phyloP scores from a whole-genome alignment of 2,113 vertebrate species.

The Alexandromys fortis region DNA sequence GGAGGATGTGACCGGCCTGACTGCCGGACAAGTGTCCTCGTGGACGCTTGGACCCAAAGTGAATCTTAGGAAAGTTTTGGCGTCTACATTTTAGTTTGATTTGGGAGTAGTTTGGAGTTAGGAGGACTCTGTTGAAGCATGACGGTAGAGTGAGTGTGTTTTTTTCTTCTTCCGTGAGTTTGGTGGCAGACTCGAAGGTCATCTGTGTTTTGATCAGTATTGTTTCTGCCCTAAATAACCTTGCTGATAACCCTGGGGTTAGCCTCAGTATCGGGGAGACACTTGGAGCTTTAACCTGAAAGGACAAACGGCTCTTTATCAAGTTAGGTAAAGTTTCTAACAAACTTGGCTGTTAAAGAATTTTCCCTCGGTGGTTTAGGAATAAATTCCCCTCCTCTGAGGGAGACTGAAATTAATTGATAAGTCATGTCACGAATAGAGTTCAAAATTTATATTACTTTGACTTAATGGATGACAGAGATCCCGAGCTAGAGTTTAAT shows the following conservation, averaged over 20 bases:
- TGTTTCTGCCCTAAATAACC: constrained; percentile 10
- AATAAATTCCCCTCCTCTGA: not conserved
- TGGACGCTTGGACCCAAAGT: not conserved
- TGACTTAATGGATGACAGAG: not conserved
- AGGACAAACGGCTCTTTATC: not conserved
- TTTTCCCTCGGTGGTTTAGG: not conserved
- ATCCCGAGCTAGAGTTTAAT: constrained; percentile 45
- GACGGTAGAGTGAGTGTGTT: not conserved
- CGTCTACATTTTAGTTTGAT: constrained; percentile 56
- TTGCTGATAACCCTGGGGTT: not conserved
- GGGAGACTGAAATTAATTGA: not conserved
- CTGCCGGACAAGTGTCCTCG: not conserved
- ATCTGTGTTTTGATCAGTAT: constrained; percentile 19
- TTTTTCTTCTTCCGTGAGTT: not conserved
- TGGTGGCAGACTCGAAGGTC: constrained; percentile 1
- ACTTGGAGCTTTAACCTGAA: not conserved
- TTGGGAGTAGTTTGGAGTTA: constrained; percentile 20
- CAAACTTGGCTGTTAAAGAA: constrained; percentile 38
- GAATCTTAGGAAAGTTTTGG: constrained; percentile 20
- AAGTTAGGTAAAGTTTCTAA: constrained; percentile 28
- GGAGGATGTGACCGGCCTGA: not conserved
- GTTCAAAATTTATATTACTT: constrained; percentile 47
- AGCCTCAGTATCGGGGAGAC: not conserved
- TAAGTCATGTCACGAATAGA: constrained; percentile 21
- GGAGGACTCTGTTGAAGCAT: not conserved